These are phyloP conservation scores for Cynoglossus semilaevis DNA, from an alignment of 2,113 vertebrate species.

Conservation along the genomic window DNA sequence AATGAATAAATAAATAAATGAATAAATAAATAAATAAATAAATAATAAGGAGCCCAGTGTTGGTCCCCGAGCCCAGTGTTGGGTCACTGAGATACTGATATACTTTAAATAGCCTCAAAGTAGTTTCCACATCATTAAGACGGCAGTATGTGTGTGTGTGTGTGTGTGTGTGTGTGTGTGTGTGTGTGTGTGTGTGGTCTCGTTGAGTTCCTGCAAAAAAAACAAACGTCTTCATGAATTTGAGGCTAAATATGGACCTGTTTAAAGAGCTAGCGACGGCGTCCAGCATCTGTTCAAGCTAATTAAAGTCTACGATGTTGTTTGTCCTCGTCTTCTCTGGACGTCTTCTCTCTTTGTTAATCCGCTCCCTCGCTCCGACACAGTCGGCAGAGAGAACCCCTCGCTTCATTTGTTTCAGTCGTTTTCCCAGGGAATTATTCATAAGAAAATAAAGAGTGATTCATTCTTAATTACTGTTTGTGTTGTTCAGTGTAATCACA, in stretches of 20 bases:
- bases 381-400: too few relatives aligned
- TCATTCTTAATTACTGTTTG: not conserved
- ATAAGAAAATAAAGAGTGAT: not conserved
- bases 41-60: too few relatives aligned
- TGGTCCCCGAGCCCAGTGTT: too few relatives aligned
- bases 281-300: not conserved
- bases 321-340: too few relatives aligned
- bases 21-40: too few relatives aligned
- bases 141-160: not conserved
- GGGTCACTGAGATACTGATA: too few relatives aligned
- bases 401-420: not conserved
- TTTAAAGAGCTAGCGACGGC: not conserved
- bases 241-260: not conserved
- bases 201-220: not conserved
- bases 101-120: too few relatives aligned
- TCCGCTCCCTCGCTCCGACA: too few relatives aligned
- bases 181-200: not conserved
- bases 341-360: too few relatives aligned
- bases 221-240: not conserved
- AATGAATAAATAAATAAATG: too few relatives aligned
- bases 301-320: not conserved
- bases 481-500: not conserved
- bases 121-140: not conserved
- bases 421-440: not conserved
- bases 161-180: conserved; percentile 16